Evolutionary conservation across 2,888 invertebrate species (phyloP), one percentile per base, ranked within the genome.

Genomic region (Tetanocera ferruginea): DNA sequence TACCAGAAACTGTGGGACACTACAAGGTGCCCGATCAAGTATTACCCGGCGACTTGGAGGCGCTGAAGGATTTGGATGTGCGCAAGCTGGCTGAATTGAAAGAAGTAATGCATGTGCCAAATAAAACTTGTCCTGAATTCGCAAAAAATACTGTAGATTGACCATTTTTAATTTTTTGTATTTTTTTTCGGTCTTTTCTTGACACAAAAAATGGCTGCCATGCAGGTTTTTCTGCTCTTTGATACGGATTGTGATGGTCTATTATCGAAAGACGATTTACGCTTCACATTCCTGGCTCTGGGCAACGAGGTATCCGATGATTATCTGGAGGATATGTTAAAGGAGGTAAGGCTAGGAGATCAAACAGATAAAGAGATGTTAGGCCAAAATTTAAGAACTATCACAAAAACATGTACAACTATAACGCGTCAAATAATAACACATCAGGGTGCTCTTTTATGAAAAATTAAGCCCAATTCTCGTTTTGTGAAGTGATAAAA

Each of bases 201-300:
- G 1, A 43, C 2, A 11, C 1, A 43, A 43, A 11, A 43, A 43
- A 6, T 43, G 43, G 11, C 11, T 11, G 3, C 43, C 1, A 43
- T 3, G 11, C 3, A 93, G 93, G 93, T 92, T 1, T 94, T 94
- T 85, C 89, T 92, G 62, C 89, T 94, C 5, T 93, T 94, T 81
- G 94, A 94, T 83, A 88, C 93, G 85, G 92, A 94, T 82, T 91
- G 92, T 31, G 93, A 94, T 83, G 94, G 94, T 0, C 91, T 92
- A 83, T 93, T 94, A 80, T 93, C 93, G 83, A 91, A 91, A 83
- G 91, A 91, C 77, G 94, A 94, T 86, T 90, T 94, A 76, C 91
- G 92, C 14, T 92, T 91, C 37, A 94, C 93, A 0, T 91, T 93
- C 62, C 90, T 91, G 75, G 93, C 93, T 49, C 89, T 94, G 75